These are phyloP conservation scores for Halcyon senegalensis DNA, from an alignment of 2,113 vertebrate genomes.

Conservation along the genomic window DNA sequence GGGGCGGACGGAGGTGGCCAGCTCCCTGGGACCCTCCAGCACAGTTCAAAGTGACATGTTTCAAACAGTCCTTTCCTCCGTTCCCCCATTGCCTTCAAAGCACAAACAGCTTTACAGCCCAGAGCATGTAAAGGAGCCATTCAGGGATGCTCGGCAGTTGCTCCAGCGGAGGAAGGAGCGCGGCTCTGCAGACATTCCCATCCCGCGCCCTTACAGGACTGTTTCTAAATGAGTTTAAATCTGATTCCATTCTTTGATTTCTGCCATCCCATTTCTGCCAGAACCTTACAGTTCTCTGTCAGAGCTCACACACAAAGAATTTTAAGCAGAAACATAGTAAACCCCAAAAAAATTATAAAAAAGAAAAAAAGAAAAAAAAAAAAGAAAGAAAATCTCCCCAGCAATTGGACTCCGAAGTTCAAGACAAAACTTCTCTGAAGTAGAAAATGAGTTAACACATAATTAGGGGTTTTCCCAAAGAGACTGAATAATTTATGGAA, in stretches of 20 bases:
- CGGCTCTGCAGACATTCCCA: background rate
- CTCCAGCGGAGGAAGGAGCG: background rate
- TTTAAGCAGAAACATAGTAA: background rate
- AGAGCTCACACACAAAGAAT: background rate
- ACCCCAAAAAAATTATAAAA: background rate
- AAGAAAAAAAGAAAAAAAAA: background rate
- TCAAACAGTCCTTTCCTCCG: constrained; percentile 57
- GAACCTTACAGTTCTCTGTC: background rate
- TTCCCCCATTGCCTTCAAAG: constrained; percentile 77
- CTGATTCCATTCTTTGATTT: background rate
- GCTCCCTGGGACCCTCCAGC: constrained; percentile 74
- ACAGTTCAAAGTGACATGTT: constrained; percentile 82
- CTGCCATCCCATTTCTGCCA: background rate
- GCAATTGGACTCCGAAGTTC: constrained; percentile 6
- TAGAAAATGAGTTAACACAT: constrained; percentile 63
- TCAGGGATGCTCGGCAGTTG: background rate
- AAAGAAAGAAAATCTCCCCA: background rate
- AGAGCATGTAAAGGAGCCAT: background rate
- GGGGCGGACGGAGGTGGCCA: constrained; percentile 55
- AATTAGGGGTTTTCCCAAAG: constrained; percentile 71
- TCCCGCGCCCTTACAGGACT: background rate
- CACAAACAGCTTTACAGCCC: constrained; percentile 59
- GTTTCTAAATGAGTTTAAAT: background rate
- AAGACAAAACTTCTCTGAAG: constrained; percentile 52
- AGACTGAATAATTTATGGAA: constrained; percentile 69